Percentiles rank a stretch among this genome's conserved stretches.
These are phyloP conservation scores for Helarctos malayanus DNA, from an alignment of 2,797 vertebrate species.

Conservation along the genomic window DNA sequence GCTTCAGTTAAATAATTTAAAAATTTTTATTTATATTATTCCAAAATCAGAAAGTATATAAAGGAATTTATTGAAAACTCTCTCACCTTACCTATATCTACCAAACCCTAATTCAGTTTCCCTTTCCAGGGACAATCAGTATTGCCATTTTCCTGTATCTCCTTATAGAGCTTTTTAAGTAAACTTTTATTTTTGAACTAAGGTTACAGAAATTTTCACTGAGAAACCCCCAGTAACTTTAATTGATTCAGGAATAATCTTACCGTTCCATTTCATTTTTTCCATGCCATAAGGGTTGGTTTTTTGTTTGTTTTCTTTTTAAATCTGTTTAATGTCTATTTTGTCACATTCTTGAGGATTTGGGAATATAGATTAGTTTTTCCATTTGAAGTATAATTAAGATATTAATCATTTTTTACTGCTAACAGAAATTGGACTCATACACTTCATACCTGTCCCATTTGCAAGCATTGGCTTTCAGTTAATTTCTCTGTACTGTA, in stretches of 20 bases:
- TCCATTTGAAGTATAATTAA: conserved; percentile 34
- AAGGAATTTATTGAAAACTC: conserved; percentile 9
- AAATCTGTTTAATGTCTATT: background rate
- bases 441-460: background rate
- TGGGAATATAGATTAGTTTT: conserved; percentile 15
- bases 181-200: background rate
- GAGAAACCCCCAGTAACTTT: background rate
- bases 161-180: background rate
- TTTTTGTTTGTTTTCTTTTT: background rate
- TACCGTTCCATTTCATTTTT: conserved; percentile 15
- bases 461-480: background rate
- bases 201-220: conserved; percentile 36
- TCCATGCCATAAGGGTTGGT: background rate
- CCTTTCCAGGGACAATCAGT: background rate
- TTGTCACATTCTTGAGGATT: conserved; percentile 37
- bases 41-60: conserved; percentile 21
- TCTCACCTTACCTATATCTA: background rate
- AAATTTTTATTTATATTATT: conserved; percentile 30
- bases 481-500: background rate
- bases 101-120: background rate
- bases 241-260: background rate
- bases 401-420: conserved; percentile 32
- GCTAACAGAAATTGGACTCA: background rate
- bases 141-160: conserved; percentile 35
- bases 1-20: conserved; percentile 3